Conservation (phyloP, 2,113 vertebrate genomes). For the Etheostoma spectabile region DNA sequence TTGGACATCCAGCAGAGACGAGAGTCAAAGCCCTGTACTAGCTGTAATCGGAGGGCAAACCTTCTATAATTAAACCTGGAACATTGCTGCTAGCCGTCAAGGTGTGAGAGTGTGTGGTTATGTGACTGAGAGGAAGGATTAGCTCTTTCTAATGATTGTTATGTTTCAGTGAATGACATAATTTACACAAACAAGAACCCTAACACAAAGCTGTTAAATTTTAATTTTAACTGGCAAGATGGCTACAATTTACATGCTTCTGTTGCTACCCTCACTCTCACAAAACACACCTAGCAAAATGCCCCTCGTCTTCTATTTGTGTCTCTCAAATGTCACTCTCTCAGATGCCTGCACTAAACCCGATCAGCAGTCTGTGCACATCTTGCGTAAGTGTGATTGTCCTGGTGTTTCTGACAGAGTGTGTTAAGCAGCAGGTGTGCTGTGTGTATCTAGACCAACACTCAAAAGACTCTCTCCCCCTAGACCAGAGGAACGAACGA, state of each 20-base stretch:
- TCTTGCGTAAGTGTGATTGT: neutral
- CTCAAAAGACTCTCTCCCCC: constrained; percentile 38
- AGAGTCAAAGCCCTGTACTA: constrained; percentile 64
- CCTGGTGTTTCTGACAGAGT: neutral
- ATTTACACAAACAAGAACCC: constrained; percentile 23
- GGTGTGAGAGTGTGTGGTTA: constrained; percentile 14
- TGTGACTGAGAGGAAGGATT: constrained; percentile 30
- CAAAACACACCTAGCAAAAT: neutral
- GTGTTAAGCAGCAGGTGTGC: constrained; percentile 47
- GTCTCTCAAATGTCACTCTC: constrained; percentile 15
- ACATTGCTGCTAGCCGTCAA: constrained; percentile 42
- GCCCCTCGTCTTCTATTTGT: constrained; percentile 17
- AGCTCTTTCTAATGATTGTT: constrained; percentile 28
- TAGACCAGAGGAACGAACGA: constrained; percentile 29
- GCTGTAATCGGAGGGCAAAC: constrained; percentile 50
- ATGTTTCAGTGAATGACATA: constrained; percentile 21
- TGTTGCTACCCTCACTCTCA: neutral
- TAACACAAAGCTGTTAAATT: neutral
- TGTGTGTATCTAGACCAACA: constrained; percentile 14
- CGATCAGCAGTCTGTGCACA: neutral
- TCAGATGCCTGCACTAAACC: constrained; percentile 8
- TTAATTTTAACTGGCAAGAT: neutral
- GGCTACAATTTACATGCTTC: neutral
- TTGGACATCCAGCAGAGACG: constrained; percentile 56
- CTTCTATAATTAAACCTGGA: constrained; percentile 79